Base-by-base conservation (phyloP, 2,888 invertebrate species). In the Drosophila rellima region DNA sequence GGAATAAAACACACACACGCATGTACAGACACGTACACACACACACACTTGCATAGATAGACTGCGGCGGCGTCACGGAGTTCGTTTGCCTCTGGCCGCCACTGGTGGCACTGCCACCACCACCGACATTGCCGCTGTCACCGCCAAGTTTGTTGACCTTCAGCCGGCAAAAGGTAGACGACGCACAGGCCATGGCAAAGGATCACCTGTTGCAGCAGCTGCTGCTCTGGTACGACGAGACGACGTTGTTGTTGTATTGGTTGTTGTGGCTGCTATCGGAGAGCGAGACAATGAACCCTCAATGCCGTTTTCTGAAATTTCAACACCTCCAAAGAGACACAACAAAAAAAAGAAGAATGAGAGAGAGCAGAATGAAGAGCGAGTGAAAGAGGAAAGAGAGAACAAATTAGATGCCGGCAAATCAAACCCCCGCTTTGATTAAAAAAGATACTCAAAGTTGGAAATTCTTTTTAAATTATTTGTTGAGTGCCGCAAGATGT, bases 131-230 rank as follows among this genome's bases (percentile, higher is more conserved):
- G 78, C 65, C 66, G 74, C 80, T 57, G 78, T 55, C 87, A 78
- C 84, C 83, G 48, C 42, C 87, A 72, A 85, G 88, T 86, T 85
- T 89, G 80, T 86, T 88, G 89, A 89, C 85, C 89, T 89, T 88
- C 83, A 88, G 63, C 60, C 74, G 72, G 74, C 70, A 54, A 68
- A 73, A 65, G 68, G 68, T 61, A 80, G 60, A 54, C 56, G 47
- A 23, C 72, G 35, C 59, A 54, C 60, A 33, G 56, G 40, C 52
- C 23, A 42, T 13, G 65, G 63, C 64, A 65, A 68, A 88, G 88
- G 86, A 87, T 87, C 86, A 87, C 86, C 86, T 87, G 86, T 87
- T 87, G 90, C 88, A 64, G 81, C 86, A 89, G 86, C 89, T 86
- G 89, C 70, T 72, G 55, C 71, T 72, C 45, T n/a, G 20, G 2